Evolutionary conservation across 2,797 vertebrate species (phyloP), one percentile per base, ranked within the genome.

Genomic region (Picus viridis): DNA sequence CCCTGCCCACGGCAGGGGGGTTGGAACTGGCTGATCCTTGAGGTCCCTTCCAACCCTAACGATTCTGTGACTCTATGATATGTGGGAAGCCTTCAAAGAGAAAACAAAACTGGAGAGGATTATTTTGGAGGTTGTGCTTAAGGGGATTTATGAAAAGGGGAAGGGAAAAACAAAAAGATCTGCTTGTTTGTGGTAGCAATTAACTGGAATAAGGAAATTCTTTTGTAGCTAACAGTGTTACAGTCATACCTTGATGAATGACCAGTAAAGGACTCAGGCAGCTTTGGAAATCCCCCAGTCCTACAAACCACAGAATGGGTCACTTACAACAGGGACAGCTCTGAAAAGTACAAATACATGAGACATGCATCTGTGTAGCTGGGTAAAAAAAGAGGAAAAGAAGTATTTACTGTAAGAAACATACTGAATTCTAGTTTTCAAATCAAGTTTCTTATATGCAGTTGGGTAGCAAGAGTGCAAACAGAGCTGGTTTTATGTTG

Each of bases 301-400:
- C 96, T 94, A 94, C 74, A 96, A 96, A 94, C 89, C 93, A 96
- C 85, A 95, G 92, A 94, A 93, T 13, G 85, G 77, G 83, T 89
- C 45, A 91, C 74, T 95, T 92, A 92, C 64, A 80, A 94, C 56
- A 80, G 76, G 29, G 51, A 59, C 26, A 93, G 45, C 76, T 86
- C 61, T 86, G 61, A 83, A 85, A 78, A 88, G 70, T 43, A 81
- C 59, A 83, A 65, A 27, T 29, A 56, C 29, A 56, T 56, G 27
- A 56, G 61, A 43, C 75, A 89, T n/a, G 45, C 84, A 76, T 63
- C 54, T 93, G 32, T 43, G 72, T 64, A 80, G 58, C 23, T 77
- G 32, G 49, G 68, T 84, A 90, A 89, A 85, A 83, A 64, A 86
- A 59, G 34, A 75, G 10, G 63, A 73, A 32, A 84, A 64, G 12